A percentile compares a stretch with the other conserved stretches of the same genome.
These are phyloP conservation scores for Elephantulus edwardii DNA, from an alignment of 2,113 vertebrate genomes.

Conservation along the genomic window DNA sequence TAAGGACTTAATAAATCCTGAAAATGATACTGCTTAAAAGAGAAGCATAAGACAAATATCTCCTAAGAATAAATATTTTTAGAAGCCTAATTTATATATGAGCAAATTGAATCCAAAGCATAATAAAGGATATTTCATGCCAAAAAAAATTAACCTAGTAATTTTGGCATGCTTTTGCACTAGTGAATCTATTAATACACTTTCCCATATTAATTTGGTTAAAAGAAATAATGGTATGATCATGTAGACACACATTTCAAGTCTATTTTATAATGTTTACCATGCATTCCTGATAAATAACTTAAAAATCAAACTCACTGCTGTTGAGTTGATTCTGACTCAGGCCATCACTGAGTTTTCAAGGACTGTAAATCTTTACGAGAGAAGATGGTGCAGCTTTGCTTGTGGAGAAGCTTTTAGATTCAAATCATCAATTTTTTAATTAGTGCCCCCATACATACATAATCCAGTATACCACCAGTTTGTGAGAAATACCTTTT, in stretches of 20 bases:
- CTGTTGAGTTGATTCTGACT: too few species aligned
- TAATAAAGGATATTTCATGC: not conserved
- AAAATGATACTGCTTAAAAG: not conserved
- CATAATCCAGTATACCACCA: too few species aligned
- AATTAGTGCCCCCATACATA: too few species aligned
- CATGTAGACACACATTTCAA: not conserved
- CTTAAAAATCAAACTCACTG: too few species aligned
- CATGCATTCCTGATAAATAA: not conserved
- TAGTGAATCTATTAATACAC: not conserved
- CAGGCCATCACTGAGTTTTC: too few species aligned
- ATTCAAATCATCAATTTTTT: too few species aligned
- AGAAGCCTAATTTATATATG: slow-evolving; percentile 18
- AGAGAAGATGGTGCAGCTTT: too few species aligned
- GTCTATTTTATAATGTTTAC: not conserved
- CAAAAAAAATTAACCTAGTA: slow-evolving; percentile 40
- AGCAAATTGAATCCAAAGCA: not conserved
- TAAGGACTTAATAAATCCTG: not conserved
- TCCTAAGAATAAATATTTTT: slow-evolving; percentile 6
- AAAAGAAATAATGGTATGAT: slow-evolving; percentile 7
- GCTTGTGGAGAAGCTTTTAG: too few species aligned
- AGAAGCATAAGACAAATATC: not conserved
- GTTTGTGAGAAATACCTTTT: not conserved
- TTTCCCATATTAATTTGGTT: slow-evolving; percentile 18
- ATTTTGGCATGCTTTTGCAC: not conserved
- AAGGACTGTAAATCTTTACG: too few species aligned